phyloP scores from a whole-genome alignment of 1,140 invertebrate genomes.

The Eumeta japonica region DNA sequence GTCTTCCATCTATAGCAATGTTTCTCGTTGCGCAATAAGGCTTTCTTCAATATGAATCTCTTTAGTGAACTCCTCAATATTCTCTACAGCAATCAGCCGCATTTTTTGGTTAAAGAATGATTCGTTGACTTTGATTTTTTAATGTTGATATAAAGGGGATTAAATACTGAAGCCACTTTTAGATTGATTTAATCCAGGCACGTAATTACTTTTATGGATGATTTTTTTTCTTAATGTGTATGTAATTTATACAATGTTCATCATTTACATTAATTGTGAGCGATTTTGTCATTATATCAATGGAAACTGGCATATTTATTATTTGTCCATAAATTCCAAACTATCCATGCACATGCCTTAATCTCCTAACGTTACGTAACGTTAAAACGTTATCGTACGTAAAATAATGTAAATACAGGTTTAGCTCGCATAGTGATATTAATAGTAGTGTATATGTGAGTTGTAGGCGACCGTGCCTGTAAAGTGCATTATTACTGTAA shows the following conservation, averaged over 20 bases:
- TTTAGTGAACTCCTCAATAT: background rate
- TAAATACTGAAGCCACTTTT: background rate
- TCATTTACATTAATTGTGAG: background rate
- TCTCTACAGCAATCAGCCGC: background rate
- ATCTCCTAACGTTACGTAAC: no score
- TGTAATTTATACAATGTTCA: slow-evolving; percentile 1
- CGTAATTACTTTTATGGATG: slow-evolving; percentile 1
- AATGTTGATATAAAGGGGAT: background rate
- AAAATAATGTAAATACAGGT: no score
- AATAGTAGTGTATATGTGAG: no score
- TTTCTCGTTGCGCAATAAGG: no score
- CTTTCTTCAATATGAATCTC: background rate
- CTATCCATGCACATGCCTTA: background rate
- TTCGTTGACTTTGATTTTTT: background rate
- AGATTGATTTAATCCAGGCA: background rate
- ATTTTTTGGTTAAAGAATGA: slow-evolving; percentile 1
- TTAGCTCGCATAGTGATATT: no score
- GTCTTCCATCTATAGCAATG: background rate
- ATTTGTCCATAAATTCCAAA: background rate
- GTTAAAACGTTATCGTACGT: no score
- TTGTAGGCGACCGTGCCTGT: no score
- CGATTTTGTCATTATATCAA: background rate
- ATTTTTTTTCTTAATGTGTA: background rate
- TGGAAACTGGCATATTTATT: background rate
- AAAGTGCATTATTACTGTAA: no score